These are phyloP conservation scores for Apodemia hepburni DNA, from an alignment of 2,888 invertebrate genomes.

Conservation along the genomic window DNA sequence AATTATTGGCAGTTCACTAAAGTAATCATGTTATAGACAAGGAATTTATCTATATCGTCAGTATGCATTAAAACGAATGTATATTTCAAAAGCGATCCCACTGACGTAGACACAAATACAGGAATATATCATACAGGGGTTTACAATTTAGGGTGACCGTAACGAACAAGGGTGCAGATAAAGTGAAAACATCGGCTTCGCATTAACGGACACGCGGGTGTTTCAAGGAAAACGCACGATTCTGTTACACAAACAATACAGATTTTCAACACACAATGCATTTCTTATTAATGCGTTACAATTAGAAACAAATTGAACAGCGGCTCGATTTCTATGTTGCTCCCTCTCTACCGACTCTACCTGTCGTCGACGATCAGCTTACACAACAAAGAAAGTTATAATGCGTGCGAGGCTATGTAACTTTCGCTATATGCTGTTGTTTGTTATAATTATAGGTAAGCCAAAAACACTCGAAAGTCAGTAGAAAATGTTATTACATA, in stretches of 20 bases:
- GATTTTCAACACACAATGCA: conserved; percentile 11
- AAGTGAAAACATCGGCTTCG: conserved; percentile 60
- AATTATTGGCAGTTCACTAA: neutral
- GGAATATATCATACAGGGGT: conserved; percentile 33
- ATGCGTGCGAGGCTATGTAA: conserved; percentile 66
- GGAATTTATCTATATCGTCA: neutral
- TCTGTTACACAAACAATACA: conserved; percentile 27
- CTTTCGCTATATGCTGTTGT: conserved; percentile 71
- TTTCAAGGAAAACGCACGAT: conserved; percentile 38
- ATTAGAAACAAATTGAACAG: conserved; percentile 3
- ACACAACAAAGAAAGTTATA: conserved; percentile 78
- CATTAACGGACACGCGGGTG: conserved; percentile 49
- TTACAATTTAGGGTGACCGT: conserved; percentile 56
- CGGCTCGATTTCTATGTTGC: conserved; percentile 65
- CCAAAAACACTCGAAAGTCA: conserved; percentile 12
- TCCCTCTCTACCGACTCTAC: conserved; percentile 68
- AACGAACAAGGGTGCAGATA: conserved; percentile 66
- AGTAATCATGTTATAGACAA: neutral
- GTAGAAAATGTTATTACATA: conserved; percentile 13
- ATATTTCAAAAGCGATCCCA: conserved; percentile 27
- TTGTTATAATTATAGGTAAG: conserved; percentile 24
- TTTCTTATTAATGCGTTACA: conserved; percentile 2
- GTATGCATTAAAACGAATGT: conserved; percentile 14
- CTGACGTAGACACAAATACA: conserved; percentile 25
- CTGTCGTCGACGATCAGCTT: conserved; percentile 67